Conservation (phyloP, 1,140 invertebrate species). For the Cyclina sinensis region DNA sequence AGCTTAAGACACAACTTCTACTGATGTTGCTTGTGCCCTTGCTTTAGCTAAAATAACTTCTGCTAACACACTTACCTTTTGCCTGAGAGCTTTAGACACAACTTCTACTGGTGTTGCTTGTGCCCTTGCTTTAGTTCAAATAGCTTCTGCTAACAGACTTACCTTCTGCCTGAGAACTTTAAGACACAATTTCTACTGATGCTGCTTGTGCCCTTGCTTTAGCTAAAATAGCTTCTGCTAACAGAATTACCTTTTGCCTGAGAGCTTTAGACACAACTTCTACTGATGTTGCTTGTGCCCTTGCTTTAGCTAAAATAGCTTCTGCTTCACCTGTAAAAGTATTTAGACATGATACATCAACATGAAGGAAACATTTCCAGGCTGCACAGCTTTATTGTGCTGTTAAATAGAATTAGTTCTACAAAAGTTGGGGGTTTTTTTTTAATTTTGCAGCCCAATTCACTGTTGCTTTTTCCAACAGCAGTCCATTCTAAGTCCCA, state of each 20-base stretch:
- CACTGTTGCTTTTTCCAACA: too few relatives aligned
- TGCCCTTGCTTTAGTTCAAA: conserved; percentile 92
- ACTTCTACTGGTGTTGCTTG: conserved; percentile 92
- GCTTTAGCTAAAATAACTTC: conserved; percentile 95
- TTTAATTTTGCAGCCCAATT: too few relatives aligned
- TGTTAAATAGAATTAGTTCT: too few relatives aligned
- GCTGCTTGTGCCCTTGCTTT: conserved; percentile 94
- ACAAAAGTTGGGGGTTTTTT: too few relatives aligned
- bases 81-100: conserved; percentile 90
- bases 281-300: conserved; percentile 93
- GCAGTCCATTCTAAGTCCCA: too few relatives aligned
- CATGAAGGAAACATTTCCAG: too few relatives aligned
- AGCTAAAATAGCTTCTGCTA: too few relatives aligned
- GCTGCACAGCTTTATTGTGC: too few relatives aligned
- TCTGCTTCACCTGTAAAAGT: conserved; percentile 91
- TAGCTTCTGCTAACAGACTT: conserved; percentile 94
- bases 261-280: conserved; percentile 92
- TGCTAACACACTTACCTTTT: conserved; percentile 86
- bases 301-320: conserved; percentile 94
- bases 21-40: conserved; percentile 93
- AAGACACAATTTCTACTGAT: conserved; percentile 92
- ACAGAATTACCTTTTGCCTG: conserved; percentile 85
- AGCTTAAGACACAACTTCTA: conserved; percentile 92
- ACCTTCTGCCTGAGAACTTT: conserved; percentile 89
- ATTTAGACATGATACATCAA: too few relatives aligned